Evolutionary conservation across 2,113 vertebrate species (phyloP).

Genomic region (Puntigrus tetrazona): DNA sequence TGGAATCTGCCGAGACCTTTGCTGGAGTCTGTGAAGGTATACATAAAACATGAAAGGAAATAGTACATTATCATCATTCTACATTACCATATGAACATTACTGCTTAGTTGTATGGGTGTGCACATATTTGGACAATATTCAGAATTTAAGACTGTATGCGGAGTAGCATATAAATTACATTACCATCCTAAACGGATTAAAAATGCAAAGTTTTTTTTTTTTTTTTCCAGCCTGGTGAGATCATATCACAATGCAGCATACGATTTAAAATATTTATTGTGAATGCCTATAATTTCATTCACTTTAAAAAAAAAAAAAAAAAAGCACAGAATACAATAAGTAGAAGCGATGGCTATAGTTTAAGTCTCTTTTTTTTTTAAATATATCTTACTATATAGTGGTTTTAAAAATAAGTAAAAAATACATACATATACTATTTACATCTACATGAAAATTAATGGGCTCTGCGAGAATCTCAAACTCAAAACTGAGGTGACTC

Average conservation of each 20-base stretch:
- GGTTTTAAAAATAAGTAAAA: too few relatives aligned
- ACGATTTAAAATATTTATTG: background rate
- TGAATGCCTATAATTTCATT: background rate
- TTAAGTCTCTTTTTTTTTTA: background rate
- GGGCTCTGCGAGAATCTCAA: background rate
- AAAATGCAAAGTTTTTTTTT: background rate
- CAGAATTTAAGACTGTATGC: background rate
- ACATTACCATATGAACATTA: conserved; percentile 3
- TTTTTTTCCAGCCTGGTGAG: background rate
- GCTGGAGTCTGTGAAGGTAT: conserved; percentile 6
- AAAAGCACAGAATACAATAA: background rate
- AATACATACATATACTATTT: too few relatives aligned
- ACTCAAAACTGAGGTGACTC: background rate
- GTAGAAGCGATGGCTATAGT: background rate
- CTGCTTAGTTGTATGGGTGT: background rate
- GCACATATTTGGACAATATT: background rate
- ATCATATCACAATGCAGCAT: background rate
- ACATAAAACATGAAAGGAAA: conserved; percentile 34
- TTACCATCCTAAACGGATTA: background rate
- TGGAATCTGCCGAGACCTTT: background rate
- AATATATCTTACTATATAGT: too few relatives aligned
- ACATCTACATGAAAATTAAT: background rate
- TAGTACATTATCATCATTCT: conserved; percentile 6
- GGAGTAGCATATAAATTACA: background rate
- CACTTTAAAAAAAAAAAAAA: background rate